Conservation (phyloP, 2,888 invertebrate species). For the Operophtera brumata region DNA sequence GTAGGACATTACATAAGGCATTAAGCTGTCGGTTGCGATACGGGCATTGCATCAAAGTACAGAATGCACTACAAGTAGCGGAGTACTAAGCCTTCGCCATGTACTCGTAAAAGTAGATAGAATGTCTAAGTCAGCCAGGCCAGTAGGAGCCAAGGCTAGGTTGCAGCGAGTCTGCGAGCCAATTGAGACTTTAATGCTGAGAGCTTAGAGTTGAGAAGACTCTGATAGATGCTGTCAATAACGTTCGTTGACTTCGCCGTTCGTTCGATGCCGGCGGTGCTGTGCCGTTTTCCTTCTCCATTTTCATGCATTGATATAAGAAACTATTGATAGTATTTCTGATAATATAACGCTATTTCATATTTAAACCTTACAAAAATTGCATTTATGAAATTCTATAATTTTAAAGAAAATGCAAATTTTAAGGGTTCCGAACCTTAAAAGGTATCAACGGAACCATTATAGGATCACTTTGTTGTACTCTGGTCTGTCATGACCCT, state of each 20-base stretch:
- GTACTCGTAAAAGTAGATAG: conserved; percentile 81
- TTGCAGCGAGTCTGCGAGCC: conserved; percentile 44
- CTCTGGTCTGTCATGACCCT: too few species aligned
- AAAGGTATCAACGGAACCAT: too few species aligned
- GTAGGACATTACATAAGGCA: conserved; percentile 58
- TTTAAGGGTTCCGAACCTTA: too few species aligned
- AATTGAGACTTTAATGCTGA: conserved; percentile 49
- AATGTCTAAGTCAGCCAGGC: conserved; percentile 81
- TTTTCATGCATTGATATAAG: conserved; percentile 79
- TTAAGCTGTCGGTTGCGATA: conserved; percentile 44
- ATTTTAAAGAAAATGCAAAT: too few species aligned
- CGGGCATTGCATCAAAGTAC: conserved; percentile 57
- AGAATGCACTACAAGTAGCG: conserved; percentile 60
- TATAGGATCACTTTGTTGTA: too few species aligned
- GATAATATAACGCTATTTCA: conserved; percentile 30
- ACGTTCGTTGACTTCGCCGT: conserved; percentile 79
- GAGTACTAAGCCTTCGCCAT: conserved; percentile 71
- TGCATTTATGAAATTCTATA: too few species aligned
- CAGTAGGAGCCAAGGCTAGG: conserved; percentile 80
- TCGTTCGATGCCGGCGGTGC: conserved; percentile 70
- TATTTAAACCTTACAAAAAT: too few species aligned
- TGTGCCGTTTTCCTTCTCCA: conserved; percentile 79
- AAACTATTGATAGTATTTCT: conserved; percentile 67
- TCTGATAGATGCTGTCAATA: conserved; percentile 60
- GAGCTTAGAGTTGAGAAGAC: conserved; percentile 41